Base-by-base conservation (phyloP, 2,797 vertebrate species). In the Ara ararauna region DNA sequence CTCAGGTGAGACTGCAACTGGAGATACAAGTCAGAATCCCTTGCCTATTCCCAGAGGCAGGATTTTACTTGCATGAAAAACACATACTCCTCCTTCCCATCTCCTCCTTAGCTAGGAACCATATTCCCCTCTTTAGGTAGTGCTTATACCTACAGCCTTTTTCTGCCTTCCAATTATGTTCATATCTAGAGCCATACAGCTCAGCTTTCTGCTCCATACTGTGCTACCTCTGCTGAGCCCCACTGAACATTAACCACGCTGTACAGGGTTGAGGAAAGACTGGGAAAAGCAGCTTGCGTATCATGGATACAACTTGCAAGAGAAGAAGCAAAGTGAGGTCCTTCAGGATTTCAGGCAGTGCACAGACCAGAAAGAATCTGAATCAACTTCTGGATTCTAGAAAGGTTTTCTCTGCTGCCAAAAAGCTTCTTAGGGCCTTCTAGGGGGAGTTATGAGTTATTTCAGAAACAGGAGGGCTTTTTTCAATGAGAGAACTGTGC, bases 401-500 rank as follows among this genome's bases (percentile, higher is more conserved):
- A 75, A 90, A 74, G n/a, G 9, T 34, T 92, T 80, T 32, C 38
- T 85, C 77, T 76, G 56, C 51, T 79, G 32, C 50, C 74, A 92
- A 32, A 74, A 78, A 34, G 38, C 30, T 78, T 96, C 79, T 74
- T 73, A 68, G 38, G 65, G 16, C 18, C 58, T 95, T 85, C 87
- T 76, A 54, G 2, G 4, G 24, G 16, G 30, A 60, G 23, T 36
- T 60, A 24, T 5, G 51, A 85, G 64, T 67, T 89, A 78, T 44
- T 78, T 94, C 64, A 85, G 87, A 90, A 93, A 94, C 50, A 94
- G 60, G 83, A 93, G 79, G 66, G 42, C 83, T 83, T 90, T 76
- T 92, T 87, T 72, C 81, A 73, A 78, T 53, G 83, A 54, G 47
- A 90, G 42, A 81, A 12, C 68, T 47, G 36, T 68, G n/a, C 38